phyloP scores from a whole-genome alignment of 2,888 invertebrate species.

The Dione vanillae region DNA sequence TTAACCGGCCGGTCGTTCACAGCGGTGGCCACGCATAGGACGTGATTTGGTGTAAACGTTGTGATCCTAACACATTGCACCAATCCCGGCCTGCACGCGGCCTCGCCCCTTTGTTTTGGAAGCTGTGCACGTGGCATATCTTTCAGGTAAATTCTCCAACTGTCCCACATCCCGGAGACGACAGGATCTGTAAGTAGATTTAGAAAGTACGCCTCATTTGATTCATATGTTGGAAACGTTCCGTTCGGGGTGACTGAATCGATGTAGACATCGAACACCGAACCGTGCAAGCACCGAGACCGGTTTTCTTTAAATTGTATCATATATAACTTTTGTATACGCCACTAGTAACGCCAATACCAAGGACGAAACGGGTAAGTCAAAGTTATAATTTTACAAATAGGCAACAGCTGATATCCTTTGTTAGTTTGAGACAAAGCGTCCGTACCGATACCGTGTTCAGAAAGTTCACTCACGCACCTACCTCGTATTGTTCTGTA shows the following conservation, averaged over 20 bases:
- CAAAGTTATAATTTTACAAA: constrained; percentile 53
- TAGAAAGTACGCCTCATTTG: constrained; percentile 54
- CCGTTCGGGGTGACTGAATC: constrained; percentile 71
- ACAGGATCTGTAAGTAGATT: constrained; percentile 32
- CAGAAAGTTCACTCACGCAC: constrained; percentile 46
- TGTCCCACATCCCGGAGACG: background rate
- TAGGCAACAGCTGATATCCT: constrained; percentile 51
- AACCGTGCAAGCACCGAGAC: constrained; percentile 66
- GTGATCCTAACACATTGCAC: constrained; percentile 82
- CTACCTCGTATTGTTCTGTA: constrained; percentile 46
- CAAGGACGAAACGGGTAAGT: constrained; percentile 58
- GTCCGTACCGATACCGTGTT: constrained; percentile 23
- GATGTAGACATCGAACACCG: constrained; percentile 64
- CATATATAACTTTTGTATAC: constrained; percentile 52
- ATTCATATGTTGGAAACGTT: constrained; percentile 75
- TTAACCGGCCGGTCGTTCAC: constrained; percentile 80
- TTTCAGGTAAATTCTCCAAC: constrained; percentile 48
- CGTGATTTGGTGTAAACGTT: constrained; percentile 83
- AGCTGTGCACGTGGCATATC: constrained; percentile 31
- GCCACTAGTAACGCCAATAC: constrained; percentile 58
- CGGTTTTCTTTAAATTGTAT: constrained; percentile 76
- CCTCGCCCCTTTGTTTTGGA: constrained; percentile 62
- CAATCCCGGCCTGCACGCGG: constrained; percentile 84
- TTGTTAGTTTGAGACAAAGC: constrained; percentile 45
- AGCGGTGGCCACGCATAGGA: constrained; percentile 82